Conservation (phyloP, 2,888 invertebrate genomes). For the Pocota personata region DNA sequence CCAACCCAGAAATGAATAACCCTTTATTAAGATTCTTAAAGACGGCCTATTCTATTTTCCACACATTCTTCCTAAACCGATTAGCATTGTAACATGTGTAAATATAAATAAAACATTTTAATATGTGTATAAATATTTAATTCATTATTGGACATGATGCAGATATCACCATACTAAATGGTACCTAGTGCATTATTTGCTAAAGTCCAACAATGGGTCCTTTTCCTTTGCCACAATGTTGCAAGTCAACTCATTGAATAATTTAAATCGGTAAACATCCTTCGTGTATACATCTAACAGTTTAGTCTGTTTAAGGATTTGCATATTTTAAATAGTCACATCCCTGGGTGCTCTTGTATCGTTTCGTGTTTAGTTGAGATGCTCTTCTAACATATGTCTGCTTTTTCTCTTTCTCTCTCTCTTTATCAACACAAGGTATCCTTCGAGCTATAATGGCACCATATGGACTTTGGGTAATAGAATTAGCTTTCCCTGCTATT, state of each 20-base stretch:
- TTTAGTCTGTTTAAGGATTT: conserved; percentile 37
- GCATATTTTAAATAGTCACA: conserved; percentile 46
- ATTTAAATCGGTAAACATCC: background rate
- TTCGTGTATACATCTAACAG: background rate
- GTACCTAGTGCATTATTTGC: no score
- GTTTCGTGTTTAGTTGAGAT: background rate
- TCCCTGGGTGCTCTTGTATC: background rate
- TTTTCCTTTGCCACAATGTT: background rate
- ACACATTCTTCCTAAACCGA: no score
- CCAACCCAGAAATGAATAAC: no score
- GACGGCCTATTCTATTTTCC: no score
- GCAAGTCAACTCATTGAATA: conserved; percentile 15
- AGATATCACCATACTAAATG: no score
- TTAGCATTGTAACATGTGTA: no score
- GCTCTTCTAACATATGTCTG: no score
- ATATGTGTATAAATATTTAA: no score
- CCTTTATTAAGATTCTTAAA: no score
- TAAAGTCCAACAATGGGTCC: background rate
- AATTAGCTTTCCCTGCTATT: background rate
- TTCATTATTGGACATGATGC: no score
- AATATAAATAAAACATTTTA: no score
- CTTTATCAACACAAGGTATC: background rate
- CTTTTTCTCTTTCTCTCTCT: no score
- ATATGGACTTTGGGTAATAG: conserved; percentile 9
- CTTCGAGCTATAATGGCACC: background rate